Percentiles rank a stretch among this genome's conserved stretches.
Evolutionary conservation across 2,888 invertebrate species (phyloP).

Genomic region (Heliconius sara): DNA sequence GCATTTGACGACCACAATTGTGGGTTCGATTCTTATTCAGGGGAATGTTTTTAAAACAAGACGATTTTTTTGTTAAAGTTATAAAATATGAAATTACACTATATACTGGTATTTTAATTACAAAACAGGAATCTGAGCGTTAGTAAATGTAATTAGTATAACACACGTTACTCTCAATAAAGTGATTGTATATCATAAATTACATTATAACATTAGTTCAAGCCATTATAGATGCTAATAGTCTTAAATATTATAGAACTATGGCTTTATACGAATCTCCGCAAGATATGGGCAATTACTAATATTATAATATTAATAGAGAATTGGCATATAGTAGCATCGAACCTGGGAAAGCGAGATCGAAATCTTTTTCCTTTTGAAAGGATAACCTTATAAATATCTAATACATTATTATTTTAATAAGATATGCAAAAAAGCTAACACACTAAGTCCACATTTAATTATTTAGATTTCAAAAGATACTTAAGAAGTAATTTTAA

Average conservation of each 20-base stretch:
- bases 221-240: neutral
- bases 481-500: too few relatives aligned
- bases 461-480: too few relatives aligned
- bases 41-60: too few relatives aligned
- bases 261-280: neutral
- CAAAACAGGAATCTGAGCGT: neutral
- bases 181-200: neutral
- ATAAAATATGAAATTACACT: neutral
- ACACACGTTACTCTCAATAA: neutral
- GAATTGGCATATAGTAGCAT: too few relatives aligned
- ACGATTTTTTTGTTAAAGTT: neutral
- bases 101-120: neutral
- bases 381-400: too few relatives aligned
- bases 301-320: neutral
- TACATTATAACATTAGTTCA: neutral
- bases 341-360: too few relatives aligned
- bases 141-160: neutral
- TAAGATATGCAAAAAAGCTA: too few relatives aligned
- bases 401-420: too few relatives aligned
- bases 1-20: too few relatives aligned
- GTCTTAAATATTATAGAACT: neutral
- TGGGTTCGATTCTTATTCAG: too few relatives aligned
- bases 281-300: neutral
- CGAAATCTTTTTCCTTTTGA: too few relatives aligned
- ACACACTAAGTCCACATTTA: too few relatives aligned